phyloP scores from a whole-genome alignment of 2,888 invertebrate species.

The Chesias legatella region DNA sequence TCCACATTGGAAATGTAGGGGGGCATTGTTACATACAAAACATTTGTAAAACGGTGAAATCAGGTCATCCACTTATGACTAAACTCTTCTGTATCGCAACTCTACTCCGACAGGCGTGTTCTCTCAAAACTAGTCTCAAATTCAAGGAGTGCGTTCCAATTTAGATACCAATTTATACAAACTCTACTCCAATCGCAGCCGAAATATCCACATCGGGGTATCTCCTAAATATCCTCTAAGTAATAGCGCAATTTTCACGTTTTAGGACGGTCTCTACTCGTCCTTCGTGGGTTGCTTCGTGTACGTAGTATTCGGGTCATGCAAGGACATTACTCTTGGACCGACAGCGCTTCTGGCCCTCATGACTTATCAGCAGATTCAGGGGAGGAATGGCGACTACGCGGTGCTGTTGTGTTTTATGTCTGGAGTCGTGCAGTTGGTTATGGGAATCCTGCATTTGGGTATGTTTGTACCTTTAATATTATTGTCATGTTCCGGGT shows the following conservation, averaged over 20 bases:
- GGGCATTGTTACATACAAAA: too few relatives aligned
- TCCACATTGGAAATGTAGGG: too few relatives aligned
- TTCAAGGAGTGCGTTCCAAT: too few relatives aligned
- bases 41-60: too few relatives aligned
- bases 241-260: constrained; percentile 17
- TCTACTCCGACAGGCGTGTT: too few relatives aligned
- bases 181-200: too few relatives aligned
- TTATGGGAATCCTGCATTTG: constrained; percentile 90
- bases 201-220: background rate
- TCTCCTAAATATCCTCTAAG: background rate
- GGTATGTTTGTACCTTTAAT: too few relatives aligned
- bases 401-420: constrained; percentile 91
- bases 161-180: too few relatives aligned
- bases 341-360: constrained; percentile 97
- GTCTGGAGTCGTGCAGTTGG: constrained; percentile 88
- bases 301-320: constrained; percentile 93
- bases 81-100: too few relatives aligned
- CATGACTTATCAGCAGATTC: constrained; percentile 91
- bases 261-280: constrained; percentile 95
- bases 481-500: too few relatives aligned
- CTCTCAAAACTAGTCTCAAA: too few relatives aligned
- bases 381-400: constrained; percentile 86
- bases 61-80: too few relatives aligned
- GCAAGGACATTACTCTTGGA: constrained; percentile 92
- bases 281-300: constrained; percentile 96